Percentiles rank a stretch among this genome's conserved stretches.
These are phyloP conservation scores for Stenichneumon culpator DNA, from an alignment of 2,888 invertebrate species.

Conservation along the genomic window DNA sequence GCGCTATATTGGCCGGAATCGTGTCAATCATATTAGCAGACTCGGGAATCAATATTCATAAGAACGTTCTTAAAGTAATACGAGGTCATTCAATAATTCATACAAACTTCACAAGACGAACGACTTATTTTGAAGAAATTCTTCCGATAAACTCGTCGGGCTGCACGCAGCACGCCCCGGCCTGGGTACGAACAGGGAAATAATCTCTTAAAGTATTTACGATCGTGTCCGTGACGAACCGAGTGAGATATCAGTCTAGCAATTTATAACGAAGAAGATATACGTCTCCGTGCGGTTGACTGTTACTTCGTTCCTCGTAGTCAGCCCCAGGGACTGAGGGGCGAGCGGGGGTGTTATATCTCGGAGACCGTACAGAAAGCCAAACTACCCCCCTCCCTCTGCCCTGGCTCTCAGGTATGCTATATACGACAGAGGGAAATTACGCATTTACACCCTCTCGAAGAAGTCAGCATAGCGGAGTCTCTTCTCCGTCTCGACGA, in stretches of 20 bases:
- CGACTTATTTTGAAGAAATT: conserved; percentile 33
- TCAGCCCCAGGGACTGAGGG: conserved; percentile 34
- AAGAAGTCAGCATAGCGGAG: conserved; percentile 57
- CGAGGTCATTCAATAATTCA: not conserved
- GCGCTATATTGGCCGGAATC: not conserved
- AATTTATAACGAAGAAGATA: conserved; percentile 51
- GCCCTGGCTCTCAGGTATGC: conserved; percentile 29
- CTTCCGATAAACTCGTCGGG: not conserved
- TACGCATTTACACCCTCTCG: conserved; percentile 71
- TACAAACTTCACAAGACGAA: conserved; percentile 4
- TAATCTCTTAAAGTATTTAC: conserved; percentile 49
- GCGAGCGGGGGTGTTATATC: conserved; percentile 52
- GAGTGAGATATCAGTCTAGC: conserved; percentile 51
- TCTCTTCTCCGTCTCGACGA: conserved; percentile 20
- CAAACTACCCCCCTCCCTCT: conserved; percentile 35
- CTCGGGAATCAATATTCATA: conserved; percentile 18
- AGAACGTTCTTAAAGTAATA: not conserved
- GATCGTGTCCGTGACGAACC: conserved; percentile 42
- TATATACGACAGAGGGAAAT: conserved; percentile 62
- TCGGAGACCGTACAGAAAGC: conserved; percentile 55
- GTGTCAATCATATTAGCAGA: conserved; percentile 6
- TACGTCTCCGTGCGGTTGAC: conserved; percentile 48
- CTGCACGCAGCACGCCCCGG: not conserved
- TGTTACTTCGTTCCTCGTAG: conserved; percentile 41
- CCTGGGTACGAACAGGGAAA: conserved; percentile 24